Evolutionary conservation across 2,797 vertebrate genomes (phyloP), one percentile per base, ranked within the genome.

Genomic region (Danio tinwini): DNA sequence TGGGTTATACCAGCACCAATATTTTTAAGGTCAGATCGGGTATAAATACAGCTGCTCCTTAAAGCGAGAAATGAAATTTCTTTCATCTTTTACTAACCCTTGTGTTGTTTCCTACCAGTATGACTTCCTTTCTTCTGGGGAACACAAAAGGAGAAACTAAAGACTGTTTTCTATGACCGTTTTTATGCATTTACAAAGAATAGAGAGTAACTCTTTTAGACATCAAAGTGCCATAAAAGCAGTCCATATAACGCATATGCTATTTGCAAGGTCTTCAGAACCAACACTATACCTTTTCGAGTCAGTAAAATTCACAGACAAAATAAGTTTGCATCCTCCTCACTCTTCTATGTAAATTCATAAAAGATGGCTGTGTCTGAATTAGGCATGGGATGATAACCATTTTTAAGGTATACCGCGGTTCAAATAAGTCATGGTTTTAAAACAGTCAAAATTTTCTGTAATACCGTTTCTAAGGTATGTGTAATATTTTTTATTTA

Each of bases 61-160:
- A 37, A 77, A 67, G 58, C 19, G 45, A 69, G 62, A 45, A 62
- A n/a, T 0, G 0, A 14, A 3, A 19, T 58, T 29, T 71, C 14
- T 61, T 61, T 78, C 5, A 67, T 67, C 64, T 37, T 68, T 68
- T 50, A 50, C 21, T 68, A 3, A 5, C 65, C 21, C 14, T 37
- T n/a, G 9, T 63, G n/a, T 17, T 6, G 1, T 12, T 64, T 17
- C n/a, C 6, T 50, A 14, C 21, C 19, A 58, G 6, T 29, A 21
- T 6, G 39, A 64, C 7, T 16, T 16, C 6, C 19, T 67, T 67
- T 50, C 44, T 14, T 67, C 44, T 49, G 45, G 44, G 29, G 64
- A 49, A 49, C 64, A 49, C 64, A 67, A 49, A 67, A 50, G 13
- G 12, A 29, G 16, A 67, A 49, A 37, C 0, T 16, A 13, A 29